phyloP scores from a whole-genome alignment of 1,140 invertebrate species.

The Lucilia cuprina region DNA sequence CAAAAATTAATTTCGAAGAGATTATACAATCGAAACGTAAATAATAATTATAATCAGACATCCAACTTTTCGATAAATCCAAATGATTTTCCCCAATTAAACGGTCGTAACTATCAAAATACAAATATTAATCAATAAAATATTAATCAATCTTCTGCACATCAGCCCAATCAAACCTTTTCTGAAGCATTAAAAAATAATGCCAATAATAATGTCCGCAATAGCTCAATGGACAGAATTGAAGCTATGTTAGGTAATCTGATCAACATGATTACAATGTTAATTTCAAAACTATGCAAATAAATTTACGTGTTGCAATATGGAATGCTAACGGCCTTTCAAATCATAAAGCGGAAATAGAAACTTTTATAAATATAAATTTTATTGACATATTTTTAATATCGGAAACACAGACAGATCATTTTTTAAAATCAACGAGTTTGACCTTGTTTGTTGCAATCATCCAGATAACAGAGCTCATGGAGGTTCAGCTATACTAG shows the following conservation, averaged over 20 bases:
- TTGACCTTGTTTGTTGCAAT: constrained; percentile 18
- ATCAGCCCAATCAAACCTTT: background rate
- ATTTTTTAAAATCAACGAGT: constrained; percentile 37
- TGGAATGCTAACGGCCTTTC: constrained; percentile 38
- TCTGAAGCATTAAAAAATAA: background rate
- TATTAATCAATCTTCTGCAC: background rate
- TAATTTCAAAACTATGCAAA: constrained; percentile 37
- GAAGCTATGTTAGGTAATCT: constrained; percentile 27
- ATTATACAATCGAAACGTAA: background rate
- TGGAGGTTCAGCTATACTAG: constrained; percentile 38
- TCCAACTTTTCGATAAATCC: background rate
- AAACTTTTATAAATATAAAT: constrained; percentile 21
- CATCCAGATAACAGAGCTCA: constrained; percentile 40
- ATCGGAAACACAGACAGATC: constrained; percentile 38
- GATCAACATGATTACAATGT: constrained; percentile 32
- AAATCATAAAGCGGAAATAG: constrained; percentile 33
- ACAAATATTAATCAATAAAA: background rate
- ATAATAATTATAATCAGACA: background rate
- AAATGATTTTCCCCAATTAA: background rate
- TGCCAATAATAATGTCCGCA: background rate
- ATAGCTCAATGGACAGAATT: background rate
- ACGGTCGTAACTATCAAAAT: background rate
- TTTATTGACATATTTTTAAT: constrained; percentile 36
- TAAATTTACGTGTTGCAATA: constrained; percentile 36
- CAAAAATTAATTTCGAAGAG: constrained; percentile 40